These are phyloP conservation scores for Automeris io DNA, from an alignment of 2,888 invertebrate species.

Conservation along the genomic window DNA sequence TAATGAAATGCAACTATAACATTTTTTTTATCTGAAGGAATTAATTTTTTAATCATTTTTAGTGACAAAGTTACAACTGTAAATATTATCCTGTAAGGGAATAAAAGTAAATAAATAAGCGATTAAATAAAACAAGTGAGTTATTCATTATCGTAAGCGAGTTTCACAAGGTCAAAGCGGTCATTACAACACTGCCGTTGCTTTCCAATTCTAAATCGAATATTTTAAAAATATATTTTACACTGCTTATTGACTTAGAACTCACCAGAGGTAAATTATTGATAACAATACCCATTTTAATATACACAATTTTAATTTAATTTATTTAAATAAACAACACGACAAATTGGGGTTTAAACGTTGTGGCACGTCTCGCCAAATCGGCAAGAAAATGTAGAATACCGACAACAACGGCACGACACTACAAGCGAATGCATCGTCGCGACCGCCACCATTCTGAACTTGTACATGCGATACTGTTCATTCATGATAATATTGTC, in stretches of 20 bases:
- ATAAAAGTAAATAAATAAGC: too few relatives aligned
- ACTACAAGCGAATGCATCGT: constrained; percentile 10
- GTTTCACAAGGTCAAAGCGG: constrained; percentile 77
- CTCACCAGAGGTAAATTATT: constrained; percentile 67
- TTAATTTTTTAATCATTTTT: too few relatives aligned
- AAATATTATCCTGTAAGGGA: too few relatives aligned
- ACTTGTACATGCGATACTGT: constrained; percentile 47
- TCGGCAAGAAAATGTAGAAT: constrained; percentile 59
- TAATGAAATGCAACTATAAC: too few relatives aligned
- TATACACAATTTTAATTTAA: constrained; percentile 19
- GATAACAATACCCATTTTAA: constrained; percentile 63
- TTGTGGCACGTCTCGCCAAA: constrained; percentile 58
- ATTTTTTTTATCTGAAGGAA: too few relatives aligned
- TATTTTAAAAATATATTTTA: constrained; percentile 19
- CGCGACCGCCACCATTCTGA: constrained; percentile 34
- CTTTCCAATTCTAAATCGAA: constrained; percentile 66
- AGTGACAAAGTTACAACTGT: too few relatives aligned
- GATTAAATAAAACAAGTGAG: constrained; percentile 39
- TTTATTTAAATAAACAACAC: constrained; percentile 32
- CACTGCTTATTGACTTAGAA: constrained; percentile 18
- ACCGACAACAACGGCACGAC: constrained; percentile 27
- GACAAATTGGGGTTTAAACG: constrained; percentile 29
- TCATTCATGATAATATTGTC: constrained; percentile 66
- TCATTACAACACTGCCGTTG: constrained; percentile 71
- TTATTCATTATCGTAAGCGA: constrained; percentile 65